Percentiles rank a stretch among this genome's conserved stretches.
Evolutionary conservation across 1,140 invertebrate genomes (phyloP).

Genomic region (Chlorops oryzae): DNA sequence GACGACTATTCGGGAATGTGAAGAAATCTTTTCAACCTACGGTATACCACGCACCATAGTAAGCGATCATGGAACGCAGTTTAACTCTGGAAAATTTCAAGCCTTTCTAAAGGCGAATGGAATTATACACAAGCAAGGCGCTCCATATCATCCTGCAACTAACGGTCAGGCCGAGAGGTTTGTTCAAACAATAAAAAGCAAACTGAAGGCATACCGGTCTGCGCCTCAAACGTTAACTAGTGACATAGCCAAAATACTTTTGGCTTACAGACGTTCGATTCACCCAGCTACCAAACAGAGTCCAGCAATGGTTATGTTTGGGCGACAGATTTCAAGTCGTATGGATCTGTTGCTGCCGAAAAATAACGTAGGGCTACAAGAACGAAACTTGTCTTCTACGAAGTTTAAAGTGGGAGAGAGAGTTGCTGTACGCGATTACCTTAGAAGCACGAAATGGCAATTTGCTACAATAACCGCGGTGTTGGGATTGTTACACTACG

Average conservation of each 20-base stretch:
- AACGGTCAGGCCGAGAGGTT: constrained; percentile 6
- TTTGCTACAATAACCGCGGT: constrained; percentile 12
- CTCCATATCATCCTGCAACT: constrained; percentile 11
- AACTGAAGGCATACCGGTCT: neutral
- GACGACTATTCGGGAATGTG: too few relatives aligned
- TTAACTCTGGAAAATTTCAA: constrained; percentile 6
- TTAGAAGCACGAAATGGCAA: constrained; percentile 17
- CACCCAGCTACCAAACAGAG: constrained; percentile 3
- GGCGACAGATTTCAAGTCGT: constrained; percentile 2
- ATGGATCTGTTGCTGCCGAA: neutral
- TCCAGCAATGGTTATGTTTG: constrained; percentile 10
- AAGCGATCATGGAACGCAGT: constrained; percentile 25
- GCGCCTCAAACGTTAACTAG: too few relatives aligned
- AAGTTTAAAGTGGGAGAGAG: constrained; percentile 6
- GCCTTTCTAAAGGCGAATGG: constrained; percentile 2
- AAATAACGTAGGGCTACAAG: neutral
- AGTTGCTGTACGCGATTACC: constrained; percentile 14
- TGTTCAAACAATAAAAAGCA: constrained; percentile 11
- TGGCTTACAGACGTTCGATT: neutral
- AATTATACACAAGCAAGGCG: constrained; percentile 6
- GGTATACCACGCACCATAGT: neutral
- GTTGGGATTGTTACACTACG: constrained; percentile 20
- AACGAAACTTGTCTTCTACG: neutral
- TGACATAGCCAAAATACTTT: neutral
- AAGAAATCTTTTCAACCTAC: neutral